Base-by-base conservation (phyloP, 2,113 vertebrate genomes). In the Panurus biarmicus region DNA sequence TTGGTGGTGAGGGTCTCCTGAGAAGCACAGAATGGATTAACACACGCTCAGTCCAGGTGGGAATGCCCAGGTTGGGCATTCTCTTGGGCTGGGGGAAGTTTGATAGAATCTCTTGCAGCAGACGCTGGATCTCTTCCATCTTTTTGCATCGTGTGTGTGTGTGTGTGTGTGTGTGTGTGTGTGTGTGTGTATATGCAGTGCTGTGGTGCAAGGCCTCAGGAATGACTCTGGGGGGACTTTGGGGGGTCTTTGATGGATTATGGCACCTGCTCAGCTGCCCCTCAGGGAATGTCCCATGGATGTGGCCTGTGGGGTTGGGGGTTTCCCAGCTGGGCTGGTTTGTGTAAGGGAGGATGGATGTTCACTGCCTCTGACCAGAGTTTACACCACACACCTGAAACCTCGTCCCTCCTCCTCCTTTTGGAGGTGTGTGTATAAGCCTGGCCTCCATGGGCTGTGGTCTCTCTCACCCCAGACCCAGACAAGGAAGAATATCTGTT, bases 101-200 rank as follows among this genome's bases (percentile, higher is more conserved):
- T 38, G 16, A 26, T 35, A 38, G 11, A 36, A 18, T 36, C 19
- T 29, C 19, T 36, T 36, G n/a, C 28, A 31, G 28, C 36, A 24
- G 48, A 31, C 35, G 28, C 45, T 13, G 28, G 28, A 24, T 71
- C 36, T 53, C 21, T 53, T 24, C 28, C 28, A 17, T 40, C 48
- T 3, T 3, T 53, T 33, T 71, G n/a, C 14, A 7, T 23, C 36
- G 20, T 0, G 0, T 14, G 38, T n/a, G n/a, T n/a, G n/a, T n/a
- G n/a, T n/a, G n/a, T n/a, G n/a, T n/a, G n/a, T n/a, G n/a, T n/a
- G n/a, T n/a, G n/a, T n/a, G n/a, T n/a, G n/a, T n/a, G n/a, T n/a
- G n/a, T n/a, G n/a, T n/a, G n/a, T n/a, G n/a, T n/a, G n/a, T n/a
- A n/a, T n/a, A n/a, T n/a, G n/a, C 9, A 42, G 29, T 54, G 6